Conservation (phyloP, 2,113 vertebrate species). For the Chascanopsetta lugubris region DNA sequence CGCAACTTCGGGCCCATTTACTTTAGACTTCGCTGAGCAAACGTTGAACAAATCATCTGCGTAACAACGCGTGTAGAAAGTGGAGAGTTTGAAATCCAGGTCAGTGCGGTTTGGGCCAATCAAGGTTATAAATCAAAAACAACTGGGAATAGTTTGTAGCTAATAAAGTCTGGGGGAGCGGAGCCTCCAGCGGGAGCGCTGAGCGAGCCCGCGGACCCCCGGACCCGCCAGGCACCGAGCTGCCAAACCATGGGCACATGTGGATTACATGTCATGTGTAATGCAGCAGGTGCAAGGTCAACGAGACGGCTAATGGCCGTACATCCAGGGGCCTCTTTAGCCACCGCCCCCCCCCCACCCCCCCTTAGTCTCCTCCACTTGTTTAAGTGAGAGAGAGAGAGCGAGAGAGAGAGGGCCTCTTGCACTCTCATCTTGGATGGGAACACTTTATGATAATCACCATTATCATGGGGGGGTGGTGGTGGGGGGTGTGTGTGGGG, state of each 20-base stretch:
- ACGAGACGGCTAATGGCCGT: constrained; percentile 60
- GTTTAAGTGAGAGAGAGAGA: constrained; percentile 56
- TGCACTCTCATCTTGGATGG: constrained; percentile 71
- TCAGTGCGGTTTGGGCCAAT: constrained; percentile 14
- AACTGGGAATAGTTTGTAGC: not conserved
- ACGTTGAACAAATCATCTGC: too few relatives aligned
- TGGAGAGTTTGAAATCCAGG: not conserved
- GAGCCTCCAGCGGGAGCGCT: too few relatives aligned
- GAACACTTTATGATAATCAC: constrained; percentile 81
- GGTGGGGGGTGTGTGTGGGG: constrained; percentile 46
- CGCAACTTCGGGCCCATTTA: too few relatives aligned
- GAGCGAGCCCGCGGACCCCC: too few relatives aligned
- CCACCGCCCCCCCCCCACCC: not conserved
- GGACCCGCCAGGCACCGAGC: not conserved
- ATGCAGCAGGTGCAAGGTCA: constrained; percentile 70
- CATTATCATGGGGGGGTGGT: constrained; percentile 74
- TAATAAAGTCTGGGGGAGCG: too few relatives aligned
- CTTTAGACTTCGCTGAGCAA: too few relatives aligned
- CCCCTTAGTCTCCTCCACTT: not conserved
- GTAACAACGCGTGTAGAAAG: not conserved
- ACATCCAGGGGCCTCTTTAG: constrained; percentile 48
- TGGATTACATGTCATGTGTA: constrained; percentile 54
- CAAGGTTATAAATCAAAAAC: constrained; percentile 7
- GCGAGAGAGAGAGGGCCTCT: constrained; percentile 25
- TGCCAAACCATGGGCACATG: constrained; percentile 30